Base-by-base conservation (phyloP, 2,888 invertebrate species). In the Busseola fusca region DNA sequence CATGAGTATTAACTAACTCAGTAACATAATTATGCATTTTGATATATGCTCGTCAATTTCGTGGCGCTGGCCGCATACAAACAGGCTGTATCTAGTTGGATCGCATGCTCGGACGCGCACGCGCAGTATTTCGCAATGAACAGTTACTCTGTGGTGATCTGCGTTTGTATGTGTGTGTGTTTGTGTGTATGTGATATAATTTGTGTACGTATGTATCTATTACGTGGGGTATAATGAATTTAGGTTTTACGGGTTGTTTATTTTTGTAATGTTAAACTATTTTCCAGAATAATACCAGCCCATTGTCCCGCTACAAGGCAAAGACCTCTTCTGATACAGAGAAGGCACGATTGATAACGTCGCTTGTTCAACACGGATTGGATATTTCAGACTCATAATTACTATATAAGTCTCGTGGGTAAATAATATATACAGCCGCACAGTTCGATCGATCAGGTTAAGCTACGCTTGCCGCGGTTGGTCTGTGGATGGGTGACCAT, bases 41-140 rank as follows among this genome's bases (percentile, higher is more conserved):
- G 52, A 69, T 66, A 34, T 57, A 50, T 27, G 42, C 6, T 25
- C 57, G 62, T 81, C 68, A n/a, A 76, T 66, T 52, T 30, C 5
- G 58, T 57, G 50, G 52, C 70, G 42, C 45, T 34, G 52, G 18
- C 18, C 54, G 30, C 82, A 81, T 79, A 79, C 78, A 66, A 81
- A 79, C 77, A 56, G 59, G 30, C 69, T 72, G 63, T 57, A 68
- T 63, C 71, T 71, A 72, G 34, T 66, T 69, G 27, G 50, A 64
- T 64, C 68, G 57, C 72, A 78, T 76, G 79, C 79, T 78, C 69
- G 80, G 78, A 70, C 64, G 85, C 81, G 83, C 75, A 16, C 27
- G 80, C 80, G 75, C 82, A 52, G 27, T 59, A 69, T 86, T 83
- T 84, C 78, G 79, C 72, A 84, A 86, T 73, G 27, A 72, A 84